These are phyloP conservation scores for Callochromis pleurospilus DNA, from an alignment of 2,113 vertebrate species.

Conservation along the genomic window DNA sequence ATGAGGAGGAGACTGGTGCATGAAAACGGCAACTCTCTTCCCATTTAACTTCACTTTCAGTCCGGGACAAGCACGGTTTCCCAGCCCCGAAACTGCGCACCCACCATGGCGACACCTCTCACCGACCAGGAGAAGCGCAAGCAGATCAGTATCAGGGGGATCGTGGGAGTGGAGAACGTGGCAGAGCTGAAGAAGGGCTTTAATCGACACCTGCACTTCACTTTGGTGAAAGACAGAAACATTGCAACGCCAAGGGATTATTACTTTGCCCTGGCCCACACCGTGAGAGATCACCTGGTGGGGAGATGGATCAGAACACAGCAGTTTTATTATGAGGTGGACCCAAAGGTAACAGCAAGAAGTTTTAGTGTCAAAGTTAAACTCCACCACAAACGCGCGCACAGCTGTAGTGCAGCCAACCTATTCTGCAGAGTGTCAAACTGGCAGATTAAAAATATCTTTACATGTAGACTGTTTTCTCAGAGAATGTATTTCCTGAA, in stretches of 20 bases:
- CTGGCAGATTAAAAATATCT: no score
- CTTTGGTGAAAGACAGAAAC: constrained; percentile 90
- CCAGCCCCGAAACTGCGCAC: not conserved
- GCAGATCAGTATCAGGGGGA: constrained; percentile 91
- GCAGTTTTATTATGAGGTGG: constrained; percentile 88
- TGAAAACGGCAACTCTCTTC: not conserved
- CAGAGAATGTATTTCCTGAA: not conserved
- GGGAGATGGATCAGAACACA: constrained; percentile 92
- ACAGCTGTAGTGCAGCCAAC: not conserved
- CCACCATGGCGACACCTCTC: constrained; percentile 80
- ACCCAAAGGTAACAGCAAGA: constrained; percentile 80
- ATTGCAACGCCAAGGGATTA: constrained; percentile 87
- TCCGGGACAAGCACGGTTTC: not conserved
- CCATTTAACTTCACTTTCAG: not conserved
- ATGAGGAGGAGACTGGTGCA: constrained; percentile 28
- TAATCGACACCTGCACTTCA: constrained; percentile 92
- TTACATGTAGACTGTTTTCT: no score
- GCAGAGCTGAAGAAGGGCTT: constrained; percentile 87
- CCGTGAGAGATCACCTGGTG: constrained; percentile 90
- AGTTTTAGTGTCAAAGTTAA: not conserved
- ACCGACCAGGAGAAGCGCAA: constrained; percentile 89
- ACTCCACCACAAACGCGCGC: rapidly evolving
- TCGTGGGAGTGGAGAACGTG: constrained; percentile 86
- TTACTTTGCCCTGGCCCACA: constrained; percentile 88
- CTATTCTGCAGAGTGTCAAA: not conserved